Evolutionary conservation across 2,797 vertebrate species (phyloP), one percentile per base, ranked within the genome.

Genomic region (Aldrovandia affinis): DNA sequence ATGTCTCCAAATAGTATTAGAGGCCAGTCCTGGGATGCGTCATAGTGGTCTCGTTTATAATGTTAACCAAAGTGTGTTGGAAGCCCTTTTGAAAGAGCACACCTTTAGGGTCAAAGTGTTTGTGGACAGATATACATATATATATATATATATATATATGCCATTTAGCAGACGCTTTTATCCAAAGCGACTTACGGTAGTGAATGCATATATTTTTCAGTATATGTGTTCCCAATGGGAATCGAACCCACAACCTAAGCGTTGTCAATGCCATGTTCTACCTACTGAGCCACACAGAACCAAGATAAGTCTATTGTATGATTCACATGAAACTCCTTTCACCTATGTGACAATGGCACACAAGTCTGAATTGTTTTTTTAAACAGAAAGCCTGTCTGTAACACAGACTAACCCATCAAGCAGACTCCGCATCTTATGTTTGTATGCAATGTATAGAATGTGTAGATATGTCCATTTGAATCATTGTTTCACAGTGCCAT

Each of bases 231-330:
- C n/a, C n/a, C n/a, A n/a, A n/a, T n/a, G n/a, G n/a, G n/a, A n/a
- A n/a, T n/a, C n/a, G n/a, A n/a, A n/a, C n/a, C n/a, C n/a, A n/a
- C n/a, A n/a, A n/a, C n/a, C n/a, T n/a, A n/a, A n/a, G n/a, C n/a
- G n/a, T n/a, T n/a, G n/a, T n/a, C n/a, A n/a, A n/a, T n/a, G n/a
- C n/a, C n/a, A n/a, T n/a, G n/a, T n/a, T n/a, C n/a, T n/a, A n/a
- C n/a, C n/a, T n/a, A n/a, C n/a, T n/a, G n/a, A n/a, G n/a, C n/a
- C n/a, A n/a, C n/a, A n/a, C n/a, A n/a, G n/a, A n/a, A n/a, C n/a
- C n/a, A n/a, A n/a, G n/a, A n/a, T n/a, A n/a, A 57, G 59, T 63
- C 59, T 63, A 63, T 63, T 63, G 59, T 63, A 14, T 63, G 59
- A n/a, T 57, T 28, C 1, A 0, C 10, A 25, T n/a, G n/a, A 6